These are phyloP conservation scores for Achlya flavicornis DNA, from an alignment of 2,888 invertebrate genomes.

Conservation along the genomic window DNA sequence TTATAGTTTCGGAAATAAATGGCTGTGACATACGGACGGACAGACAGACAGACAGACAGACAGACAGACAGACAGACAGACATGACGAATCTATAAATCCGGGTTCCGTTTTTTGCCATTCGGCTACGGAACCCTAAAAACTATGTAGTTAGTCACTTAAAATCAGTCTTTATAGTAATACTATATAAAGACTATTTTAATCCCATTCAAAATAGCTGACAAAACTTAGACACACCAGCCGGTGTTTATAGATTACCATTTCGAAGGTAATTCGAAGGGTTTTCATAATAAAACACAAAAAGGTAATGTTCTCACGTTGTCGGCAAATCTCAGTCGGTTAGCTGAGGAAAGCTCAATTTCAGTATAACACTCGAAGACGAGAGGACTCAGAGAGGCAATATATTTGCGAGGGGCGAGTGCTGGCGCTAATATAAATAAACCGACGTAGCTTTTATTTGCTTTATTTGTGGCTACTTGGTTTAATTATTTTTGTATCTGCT, in stretches of 20 bases:
- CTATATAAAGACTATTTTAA: too few species aligned
- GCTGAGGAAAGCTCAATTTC: conserved; percentile 36
- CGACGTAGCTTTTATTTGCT: conserved; percentile 2
- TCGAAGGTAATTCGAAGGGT: neutral
- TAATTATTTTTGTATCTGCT: conserved; percentile 5
- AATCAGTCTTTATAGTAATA: too few species aligned
- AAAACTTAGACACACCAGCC: neutral
- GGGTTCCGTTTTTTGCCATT: too few species aligned
- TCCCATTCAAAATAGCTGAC: neutral
- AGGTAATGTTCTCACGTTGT: conserved; percentile 18
- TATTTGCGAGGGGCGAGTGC: conserved; percentile 33
- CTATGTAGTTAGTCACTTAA: too few species aligned
- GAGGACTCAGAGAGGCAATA: conserved; percentile 36
- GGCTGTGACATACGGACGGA: too few species aligned
- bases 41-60: too few species aligned
- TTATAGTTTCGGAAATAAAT: too few species aligned
- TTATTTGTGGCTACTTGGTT: conserved; percentile 11
- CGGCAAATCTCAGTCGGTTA: conserved; percentile 23
- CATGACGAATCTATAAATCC: too few species aligned
- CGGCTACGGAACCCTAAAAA: too few species aligned
- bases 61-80: too few species aligned
- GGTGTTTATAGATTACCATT: conserved; percentile 3
- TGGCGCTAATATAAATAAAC: conserved; percentile 27
- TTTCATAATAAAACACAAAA: conserved; percentile 10
- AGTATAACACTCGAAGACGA: conserved; percentile 31